Evolutionary conservation across 2,113 vertebrate species (phyloP).

Genomic region (Hassar affinis): DNA sequence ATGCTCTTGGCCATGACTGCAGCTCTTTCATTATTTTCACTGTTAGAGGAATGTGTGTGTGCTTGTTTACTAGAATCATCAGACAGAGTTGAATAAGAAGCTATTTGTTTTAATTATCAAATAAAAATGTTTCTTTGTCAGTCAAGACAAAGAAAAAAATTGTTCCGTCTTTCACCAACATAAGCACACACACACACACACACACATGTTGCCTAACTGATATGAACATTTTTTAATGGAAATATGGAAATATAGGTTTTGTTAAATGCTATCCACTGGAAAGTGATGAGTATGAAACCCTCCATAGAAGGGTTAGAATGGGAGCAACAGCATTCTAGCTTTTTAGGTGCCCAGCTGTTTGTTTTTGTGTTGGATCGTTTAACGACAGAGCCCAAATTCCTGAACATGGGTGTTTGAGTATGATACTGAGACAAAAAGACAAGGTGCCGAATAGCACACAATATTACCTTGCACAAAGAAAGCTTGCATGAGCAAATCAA

Average conservation of each 20-base stretch:
- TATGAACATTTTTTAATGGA: neutral
- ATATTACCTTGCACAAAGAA: too few relatives aligned
- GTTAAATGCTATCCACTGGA: neutral
- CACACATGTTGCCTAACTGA: neutral
- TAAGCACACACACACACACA: neutral
- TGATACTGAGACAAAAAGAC: too few relatives aligned
- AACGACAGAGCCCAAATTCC: too few relatives aligned
- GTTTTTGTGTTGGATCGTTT: too few relatives aligned
- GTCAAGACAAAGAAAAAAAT: neutral
- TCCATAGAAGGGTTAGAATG: too few relatives aligned
- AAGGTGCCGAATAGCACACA: too few relatives aligned
- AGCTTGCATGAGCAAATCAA: too few relatives aligned
- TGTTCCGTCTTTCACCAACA: neutral
- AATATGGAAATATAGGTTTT: neutral
- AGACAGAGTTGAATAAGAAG: slow-evolving; percentile 26
- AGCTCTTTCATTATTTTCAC: slow-evolving; percentile 50
- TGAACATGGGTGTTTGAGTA: too few relatives aligned
- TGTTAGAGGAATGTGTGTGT: slow-evolving; percentile 48
- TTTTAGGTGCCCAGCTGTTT: too few relatives aligned
- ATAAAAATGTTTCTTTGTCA: slow-evolving; percentile 23
- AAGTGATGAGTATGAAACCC: too few relatives aligned
- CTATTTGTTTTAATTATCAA: slow-evolving; percentile 51
- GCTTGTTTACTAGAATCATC: slow-evolving; percentile 23
- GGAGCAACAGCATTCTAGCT: too few relatives aligned
- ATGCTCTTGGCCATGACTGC: slow-evolving; percentile 28